Evolutionary conservation across 2,888 invertebrate species (phyloP), one percentile per base, ranked within the genome.

Genomic region (Octonoba sinensis): DNA sequence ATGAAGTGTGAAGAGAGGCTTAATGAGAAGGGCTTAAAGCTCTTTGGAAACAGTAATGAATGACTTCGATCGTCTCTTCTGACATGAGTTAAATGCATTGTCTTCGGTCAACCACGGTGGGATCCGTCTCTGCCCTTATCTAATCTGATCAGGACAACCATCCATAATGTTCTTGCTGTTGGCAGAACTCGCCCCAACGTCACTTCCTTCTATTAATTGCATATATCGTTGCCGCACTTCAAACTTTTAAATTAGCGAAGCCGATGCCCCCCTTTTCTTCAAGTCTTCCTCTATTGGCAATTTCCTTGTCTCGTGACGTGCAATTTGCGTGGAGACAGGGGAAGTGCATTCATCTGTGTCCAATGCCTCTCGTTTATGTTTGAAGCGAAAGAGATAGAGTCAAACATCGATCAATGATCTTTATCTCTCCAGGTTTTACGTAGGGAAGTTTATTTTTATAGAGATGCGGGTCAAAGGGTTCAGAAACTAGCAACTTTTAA

Each of bases 31-130:
- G 76, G 54, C 62, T 65, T 56, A 62, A 24, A 74, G 65, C 64
- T 49, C 77, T 67, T 76, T 69, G 64, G 56, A 57, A 77, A 70
- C 65, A 56, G 62, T 77, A 77, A 77, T 64, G 77, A 77, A 77
- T 71, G 70, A 65, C 46, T 65, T 69, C 47, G 56, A 64, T 70
- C 70, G 62, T 13, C 15, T 54, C 56, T 77, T 65, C 49, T 77
- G 70, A 70, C 64, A 77, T 62, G 64, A 57, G 56, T 62, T 62
- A 77, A 56, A 57, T 51, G 64, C 62, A 64, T 70, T 77, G 70
- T 77, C 64, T 36, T 69, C 65, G 75, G 75, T 66, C 59, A 66
- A 67, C 75, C 75, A 51, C 27, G 62, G 72, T 54, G 62, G 27
- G 72, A 51, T 72, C 60, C 27, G 72, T 72, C 62, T 22, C 49